Percentiles rank a stretch among this genome's conserved stretches.
Evolutionary conservation across 1,140 invertebrate genomes (phyloP).

Genomic region (Apis mellifera): Amel_HAv3.1 CM009941.2:2607001-2607500

Average conservation of each 20-base stretch:
- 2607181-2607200: slow-evolving; percentile 58
- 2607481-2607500: slow-evolving; percentile 60
- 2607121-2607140: slow-evolving; percentile 48
- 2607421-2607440: slow-evolving; percentile 26
- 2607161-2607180: slow-evolving; percentile 28
- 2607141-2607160: slow-evolving; percentile 43
- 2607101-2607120: slow-evolving; percentile 21
- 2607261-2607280: slow-evolving; percentile 75
- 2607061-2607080: slow-evolving; percentile 18
- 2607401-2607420: background rate
- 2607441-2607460: slow-evolving; percentile 64
- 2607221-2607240: slow-evolving; percentile 66
- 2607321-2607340: background rate
- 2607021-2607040: background rate
- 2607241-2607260: slow-evolving; percentile 64
- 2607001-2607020: background rate
- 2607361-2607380: background rate
- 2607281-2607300: slow-evolving; percentile 71
- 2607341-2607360: background rate
- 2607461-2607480: slow-evolving; percentile 46
- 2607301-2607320: slow-evolving; percentile 41
- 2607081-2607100: background rate
- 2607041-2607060: slow-evolving; percentile 28
- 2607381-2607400: background rate
- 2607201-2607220: slow-evolving; percentile 71